phyloP scores from a whole-genome alignment of 2,113 vertebrate species.

The Centrocercus urophasianus region DNA sequence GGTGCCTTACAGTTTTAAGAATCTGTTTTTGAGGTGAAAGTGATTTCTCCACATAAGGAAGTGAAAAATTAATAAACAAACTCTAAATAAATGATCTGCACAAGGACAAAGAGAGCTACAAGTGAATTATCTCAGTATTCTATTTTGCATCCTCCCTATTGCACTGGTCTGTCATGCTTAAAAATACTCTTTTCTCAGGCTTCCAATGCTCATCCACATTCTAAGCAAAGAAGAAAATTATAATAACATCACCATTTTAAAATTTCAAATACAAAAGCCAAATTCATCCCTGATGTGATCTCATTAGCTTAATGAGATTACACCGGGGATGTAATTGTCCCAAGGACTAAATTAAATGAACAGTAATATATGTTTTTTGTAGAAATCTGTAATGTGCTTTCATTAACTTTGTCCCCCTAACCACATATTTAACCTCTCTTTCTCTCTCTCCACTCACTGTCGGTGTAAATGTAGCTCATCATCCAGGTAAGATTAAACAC shows the following conservation, averaged over 20 bases:
- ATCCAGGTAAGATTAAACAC: conserved; percentile 44
- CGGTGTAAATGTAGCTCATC: conserved; percentile 37
- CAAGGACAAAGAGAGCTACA: not conserved
- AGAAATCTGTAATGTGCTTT: conserved; percentile 50
- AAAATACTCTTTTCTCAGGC: conserved; percentile 5
- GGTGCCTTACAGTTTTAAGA: not conserved
- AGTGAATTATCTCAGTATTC: not conserved
- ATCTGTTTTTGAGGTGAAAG: not conserved
- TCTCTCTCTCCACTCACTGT: conserved; percentile 14
- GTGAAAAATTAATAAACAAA: not conserved
- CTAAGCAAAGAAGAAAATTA: conserved; percentile 22
- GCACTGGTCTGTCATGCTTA: not conserved
- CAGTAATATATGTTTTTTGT: conserved; percentile 49
- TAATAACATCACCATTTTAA: conserved; percentile 17
- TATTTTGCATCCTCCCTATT: not conserved
- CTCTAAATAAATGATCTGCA: not conserved
- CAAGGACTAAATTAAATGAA: conserved; percentile 59
- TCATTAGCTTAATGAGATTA: conserved; percentile 69
- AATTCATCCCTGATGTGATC: conserved; percentile 48
- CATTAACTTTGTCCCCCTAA: conserved; percentile 69
- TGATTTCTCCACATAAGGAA: not conserved
- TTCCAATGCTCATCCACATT: not conserved
- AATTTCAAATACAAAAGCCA: conserved; percentile 40
- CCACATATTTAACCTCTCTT: conserved; percentile 66
- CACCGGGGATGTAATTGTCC: conserved; percentile 56